Evolutionary conservation across 2,888 invertebrate species (phyloP), one percentile per base, ranked within the genome.

Genomic region (Spilosoma lubricipeda): DNA sequence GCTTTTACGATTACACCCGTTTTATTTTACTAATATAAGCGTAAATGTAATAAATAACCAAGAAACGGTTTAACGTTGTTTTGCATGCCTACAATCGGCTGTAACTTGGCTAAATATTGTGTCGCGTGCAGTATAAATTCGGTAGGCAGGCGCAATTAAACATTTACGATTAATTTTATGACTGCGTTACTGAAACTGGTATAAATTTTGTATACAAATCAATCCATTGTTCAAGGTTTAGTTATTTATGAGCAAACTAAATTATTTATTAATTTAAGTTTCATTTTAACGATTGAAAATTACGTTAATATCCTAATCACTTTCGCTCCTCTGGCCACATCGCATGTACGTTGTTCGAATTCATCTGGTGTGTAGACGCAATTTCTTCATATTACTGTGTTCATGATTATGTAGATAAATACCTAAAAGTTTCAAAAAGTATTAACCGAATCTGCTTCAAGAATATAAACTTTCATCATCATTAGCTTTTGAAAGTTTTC

Each of bases 51-150:
- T 84, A 87, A 90, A 89, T 86, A 88, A 87, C 79, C 79, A 83
- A 86, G 87, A 87, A 90, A 87, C 79, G 83, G 85, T 82, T 89
- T 87, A 87, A 84, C 82, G 86, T 82, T 84, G 87, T 89, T 90
- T 91, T 82, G 92, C 92, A 92, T 91, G 92, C 85, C 86, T 78
- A 83, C 90, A 91, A 91, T 92, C 89, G 83, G 86, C 82, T 80
- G 82, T 85, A 85, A 84, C 84, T 88, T 89, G 85, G 89, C 90
- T 90, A 91, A 92, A 91, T 91, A 92, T 91, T 90, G 89, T 87
- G 92, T 93, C 90, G 93, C 93, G 93, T 93, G 93, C 89, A 83
- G 77, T 86, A 87, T 86, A 87, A 89, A 86, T 88, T 86, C 82
- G 85, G 86, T 81, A 84, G 85, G 86, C 82, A 85, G 82, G 85